Evolutionary conservation across 2,113 vertebrate species (phyloP), one percentile per base, ranked within the genome.

Genomic region (Toxotes jaculatrix): DNA sequence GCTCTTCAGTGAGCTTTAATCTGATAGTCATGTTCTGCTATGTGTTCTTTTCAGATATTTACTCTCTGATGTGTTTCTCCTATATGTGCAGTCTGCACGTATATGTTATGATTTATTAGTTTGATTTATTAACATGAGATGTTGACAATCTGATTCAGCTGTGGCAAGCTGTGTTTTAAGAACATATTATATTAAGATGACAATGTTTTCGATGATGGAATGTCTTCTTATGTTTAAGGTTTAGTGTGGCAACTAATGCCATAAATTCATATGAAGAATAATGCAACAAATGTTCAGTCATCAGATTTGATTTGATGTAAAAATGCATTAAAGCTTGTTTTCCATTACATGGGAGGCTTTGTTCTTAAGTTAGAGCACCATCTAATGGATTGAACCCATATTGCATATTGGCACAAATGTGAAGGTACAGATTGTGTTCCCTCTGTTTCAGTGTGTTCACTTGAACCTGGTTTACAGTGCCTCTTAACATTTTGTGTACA

Each of bases 301-400:
- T 40, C 7, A 4, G 7, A 23, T 55, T 57, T n/a, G 2, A 65
- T 40, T n/a, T 3, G 31, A 79, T n/a, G 3, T 4, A 21, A 12
- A 69, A 45, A 63, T 45, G 3, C 2, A 27, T n/a, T 4, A 5
- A 32, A 32, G 0, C 3, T 11, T 43, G 17, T 49, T 68, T 23
- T 51, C 34, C 3, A 51, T 74, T 3, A 4, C 2, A n/a, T 27
- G 1, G 0, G 5, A n/a, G 5, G 3, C 13, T 60, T 53, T 13
- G 1, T 0, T 42, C 2, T n/a, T 53, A 88, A 68, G 69, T 73
- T 77, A 75, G 43, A 8, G 9, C 7, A 0, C 75, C 85, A 69
- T 88, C 91, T 88, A 75, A 85, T 89, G 92, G 77, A 43, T 6
- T 0, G 0, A 71, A 3, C 0, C 1, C 3, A 42, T 67, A 53